Evolutionary conservation across 2,113 vertebrate species (phyloP).

Genomic region (Monarcha castaneiventris): DNA sequence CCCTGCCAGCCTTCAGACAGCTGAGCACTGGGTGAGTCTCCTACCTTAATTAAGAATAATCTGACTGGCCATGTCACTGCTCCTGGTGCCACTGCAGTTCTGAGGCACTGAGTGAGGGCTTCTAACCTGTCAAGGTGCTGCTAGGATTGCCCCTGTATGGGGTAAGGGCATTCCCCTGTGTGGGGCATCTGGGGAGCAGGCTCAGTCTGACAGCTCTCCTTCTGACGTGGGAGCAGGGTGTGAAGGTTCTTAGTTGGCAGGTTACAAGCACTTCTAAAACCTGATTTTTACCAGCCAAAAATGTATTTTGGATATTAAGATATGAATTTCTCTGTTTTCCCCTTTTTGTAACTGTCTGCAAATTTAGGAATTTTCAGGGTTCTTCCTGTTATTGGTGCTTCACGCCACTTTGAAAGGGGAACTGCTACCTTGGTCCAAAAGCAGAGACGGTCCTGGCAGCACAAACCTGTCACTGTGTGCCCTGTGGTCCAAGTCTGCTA

Average conservation of each 20-base stretch:
- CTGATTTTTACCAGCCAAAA: not conserved
- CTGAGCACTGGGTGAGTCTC: not conserved
- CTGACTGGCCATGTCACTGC: not conserved
- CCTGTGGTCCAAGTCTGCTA: not conserved
- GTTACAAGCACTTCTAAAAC: not conserved
- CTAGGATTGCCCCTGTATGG: not conserved
- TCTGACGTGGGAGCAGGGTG: not conserved
- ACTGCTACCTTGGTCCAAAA: not conserved
- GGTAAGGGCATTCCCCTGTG: rapidly evolving
- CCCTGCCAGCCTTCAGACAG: not conserved
- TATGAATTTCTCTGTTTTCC: not conserved
- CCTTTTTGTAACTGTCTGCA: not conserved
- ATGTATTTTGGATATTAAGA: not conserved
- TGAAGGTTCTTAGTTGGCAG: not conserved
- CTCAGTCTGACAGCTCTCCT: not conserved
- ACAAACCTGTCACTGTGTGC: rapidly evolving
- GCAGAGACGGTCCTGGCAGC: not conserved
- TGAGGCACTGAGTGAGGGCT: not conserved
- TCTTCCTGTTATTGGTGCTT: not conserved
- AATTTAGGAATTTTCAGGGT: not conserved
- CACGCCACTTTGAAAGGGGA: not conserved
- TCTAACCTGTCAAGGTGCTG: not conserved
- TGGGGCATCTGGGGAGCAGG: not conserved
- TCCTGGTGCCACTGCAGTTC: not conserved
- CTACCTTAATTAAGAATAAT: not conserved